These are phyloP conservation scores for Pungitius pungitius DNA, from an alignment of 2,113 vertebrate species.

Conservation along the genomic window DNA sequence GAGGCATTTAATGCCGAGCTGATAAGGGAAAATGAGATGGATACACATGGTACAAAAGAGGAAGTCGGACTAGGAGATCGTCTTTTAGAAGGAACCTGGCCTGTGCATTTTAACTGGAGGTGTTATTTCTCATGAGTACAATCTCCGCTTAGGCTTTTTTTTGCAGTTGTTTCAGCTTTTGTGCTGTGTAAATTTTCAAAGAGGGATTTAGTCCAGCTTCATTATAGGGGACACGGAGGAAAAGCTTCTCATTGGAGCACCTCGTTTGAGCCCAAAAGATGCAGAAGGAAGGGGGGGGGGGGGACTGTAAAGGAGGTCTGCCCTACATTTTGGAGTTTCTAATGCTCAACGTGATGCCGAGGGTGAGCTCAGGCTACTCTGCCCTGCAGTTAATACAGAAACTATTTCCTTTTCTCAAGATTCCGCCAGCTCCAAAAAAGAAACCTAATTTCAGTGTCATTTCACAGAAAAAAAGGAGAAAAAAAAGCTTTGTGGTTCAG, in stretches of 20 bases:
- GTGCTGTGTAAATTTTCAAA: conserved; percentile 19
- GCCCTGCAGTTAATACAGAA: conserved; percentile 39
- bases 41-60: conserved; percentile 24
- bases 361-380: conserved; percentile 37
- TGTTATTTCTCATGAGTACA: conserved; percentile 27
- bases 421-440: conserved; percentile 22
- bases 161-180: conserved; percentile 30
- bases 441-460: conserved; percentile 38
- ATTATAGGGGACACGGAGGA: conserved; percentile 6
- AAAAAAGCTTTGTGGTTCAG: conserved; percentile 11
- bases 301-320: conserved; percentile 57
- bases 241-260: conserved; percentile 41
- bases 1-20: conserved; percentile 36
- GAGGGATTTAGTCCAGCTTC: conserved; percentile 28
- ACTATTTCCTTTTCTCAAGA: conserved; percentile 37
- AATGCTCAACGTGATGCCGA: conserved; percentile 48
- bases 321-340: conserved; percentile 66
- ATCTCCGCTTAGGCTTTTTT: not conserved
- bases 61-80: conserved; percentile 11
- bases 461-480: conserved; percentile 2
- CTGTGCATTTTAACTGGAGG: conserved; percentile 15
- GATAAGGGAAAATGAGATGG: conserved; percentile 25
- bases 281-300: conserved; percentile 33
- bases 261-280: conserved; percentile 56
- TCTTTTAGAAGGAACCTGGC: conserved; percentile 16